phyloP scores from a whole-genome alignment of 2,113 vertebrate genomes.

The Lagopus muta region DNA sequence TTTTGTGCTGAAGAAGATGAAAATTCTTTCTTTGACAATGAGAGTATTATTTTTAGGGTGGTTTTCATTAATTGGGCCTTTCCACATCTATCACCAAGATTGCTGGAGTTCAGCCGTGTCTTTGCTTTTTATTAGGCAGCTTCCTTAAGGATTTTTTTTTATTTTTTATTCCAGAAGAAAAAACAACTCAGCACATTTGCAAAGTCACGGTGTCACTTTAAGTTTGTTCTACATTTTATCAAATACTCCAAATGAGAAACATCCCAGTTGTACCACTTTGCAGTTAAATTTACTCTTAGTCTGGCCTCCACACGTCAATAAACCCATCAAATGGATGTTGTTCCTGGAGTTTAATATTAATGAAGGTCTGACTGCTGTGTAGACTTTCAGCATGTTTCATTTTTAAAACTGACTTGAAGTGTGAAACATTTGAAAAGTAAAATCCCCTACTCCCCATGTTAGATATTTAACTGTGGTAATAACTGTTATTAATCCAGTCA shows the following conservation, averaged over 20 bases:
- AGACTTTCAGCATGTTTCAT: not conserved
- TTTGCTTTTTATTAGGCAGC: conserved; percentile 58
- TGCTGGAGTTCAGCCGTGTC: conserved; percentile 35
- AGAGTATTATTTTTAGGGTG: not conserved
- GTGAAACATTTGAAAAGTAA: not conserved
- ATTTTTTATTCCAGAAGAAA: conserved; percentile 49
- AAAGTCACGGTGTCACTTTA: conserved; percentile 18
- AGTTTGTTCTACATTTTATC: conserved; percentile 55
- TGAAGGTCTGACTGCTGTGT: not conserved
- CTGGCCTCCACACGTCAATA: conserved; percentile 45
- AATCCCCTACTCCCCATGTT: not conserved
- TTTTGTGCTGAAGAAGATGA: not conserved
- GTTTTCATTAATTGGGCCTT: not conserved
- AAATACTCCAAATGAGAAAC: conserved; percentile 50
- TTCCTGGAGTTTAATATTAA: not conserved
- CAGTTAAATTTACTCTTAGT: conserved; percentile 41
- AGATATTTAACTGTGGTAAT: not conserved
- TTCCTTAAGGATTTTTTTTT: conserved; percentile 22
- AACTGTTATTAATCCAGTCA: not conserved
- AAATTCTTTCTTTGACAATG: not conserved
- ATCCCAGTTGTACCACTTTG: not conserved
- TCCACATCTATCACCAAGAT: not conserved
- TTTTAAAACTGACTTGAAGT: not conserved
- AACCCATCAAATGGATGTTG: not conserved
- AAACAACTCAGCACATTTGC: not conserved